Conservation (phyloP, 2,888 invertebrate genomes). For the Nysson spinosus region DNA sequence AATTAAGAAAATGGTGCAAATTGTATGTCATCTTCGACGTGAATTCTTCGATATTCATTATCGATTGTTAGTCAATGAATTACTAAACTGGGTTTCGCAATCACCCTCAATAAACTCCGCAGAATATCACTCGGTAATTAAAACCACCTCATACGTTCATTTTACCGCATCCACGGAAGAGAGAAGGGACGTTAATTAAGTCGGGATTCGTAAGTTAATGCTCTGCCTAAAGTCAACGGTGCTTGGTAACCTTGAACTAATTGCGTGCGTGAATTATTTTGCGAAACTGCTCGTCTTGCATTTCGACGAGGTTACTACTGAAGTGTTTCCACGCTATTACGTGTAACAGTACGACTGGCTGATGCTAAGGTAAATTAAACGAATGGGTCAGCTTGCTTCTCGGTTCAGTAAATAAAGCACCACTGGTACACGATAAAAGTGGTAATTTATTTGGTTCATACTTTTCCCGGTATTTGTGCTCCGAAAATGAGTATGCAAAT, state of each 20-base stretch:
- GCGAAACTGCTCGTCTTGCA: conserved; percentile 38
- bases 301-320: conserved; percentile 16
- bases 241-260: conserved; percentile 60
- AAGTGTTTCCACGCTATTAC: conserved; percentile 10
- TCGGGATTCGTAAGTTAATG: conserved; percentile 1
- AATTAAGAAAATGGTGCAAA: too few species aligned
- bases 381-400: too few species aligned
- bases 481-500: too few species aligned
- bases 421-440: too few species aligned
- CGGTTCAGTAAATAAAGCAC: too few species aligned
- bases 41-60: too few species aligned
- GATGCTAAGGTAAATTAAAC: too few species aligned
- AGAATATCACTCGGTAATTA: conserved; percentile 23
- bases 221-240: conserved; percentile 41
- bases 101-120: conserved; percentile 5
- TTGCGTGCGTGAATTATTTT: conserved; percentile 56
- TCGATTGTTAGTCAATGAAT: too few species aligned
- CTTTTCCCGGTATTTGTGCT: too few species aligned
- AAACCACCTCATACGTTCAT: conserved; percentile 8
- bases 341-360: conserved; percentile 9
- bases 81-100: too few species aligned
- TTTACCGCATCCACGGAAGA: conserved; percentile 1
- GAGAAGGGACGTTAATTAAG: background rate
- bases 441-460: too few species aligned
- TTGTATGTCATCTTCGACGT: too few species aligned